These are phyloP conservation scores for Protophormia terraenovae DNA, from an alignment of 2,888 invertebrate genomes.

Conservation along the genomic window DNA sequence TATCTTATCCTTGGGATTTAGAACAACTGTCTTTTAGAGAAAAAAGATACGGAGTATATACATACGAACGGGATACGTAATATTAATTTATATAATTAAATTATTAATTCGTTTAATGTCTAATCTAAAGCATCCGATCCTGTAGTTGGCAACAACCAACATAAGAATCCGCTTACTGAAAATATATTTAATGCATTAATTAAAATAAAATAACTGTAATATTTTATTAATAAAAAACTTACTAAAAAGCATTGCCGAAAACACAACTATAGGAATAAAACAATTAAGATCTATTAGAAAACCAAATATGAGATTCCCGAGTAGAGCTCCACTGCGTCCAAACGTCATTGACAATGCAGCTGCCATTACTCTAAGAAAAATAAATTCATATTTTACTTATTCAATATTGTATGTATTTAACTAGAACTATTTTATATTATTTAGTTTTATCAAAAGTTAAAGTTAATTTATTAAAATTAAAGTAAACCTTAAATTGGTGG, in stretches of 20 bases:
- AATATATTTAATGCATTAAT: too few species aligned
- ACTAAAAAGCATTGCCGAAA: slow-evolving; percentile 89
- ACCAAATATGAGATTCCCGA: slow-evolving; percentile 89
- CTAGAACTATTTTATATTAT: too few species aligned
- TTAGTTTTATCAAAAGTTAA: too few species aligned
- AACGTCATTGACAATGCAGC: slow-evolving; percentile 90
- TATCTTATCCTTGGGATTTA: background rate
- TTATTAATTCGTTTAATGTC: background rate
- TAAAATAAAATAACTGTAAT: too few species aligned
- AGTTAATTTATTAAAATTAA: too few species aligned
- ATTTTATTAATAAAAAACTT: slow-evolving; percentile 78
- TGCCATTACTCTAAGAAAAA: slow-evolving; percentile 88
- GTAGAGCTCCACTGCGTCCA: slow-evolving; percentile 88
- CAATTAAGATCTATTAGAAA: slow-evolving; percentile 91
- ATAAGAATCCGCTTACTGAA: slow-evolving; percentile 88
- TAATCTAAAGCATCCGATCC: slow-evolving; percentile 86
- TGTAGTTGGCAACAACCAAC: slow-evolving; percentile 89
- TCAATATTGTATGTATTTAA: too few species aligned
- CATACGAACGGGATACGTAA: background rate
- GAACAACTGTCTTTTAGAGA: background rate
- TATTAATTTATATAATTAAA: background rate
- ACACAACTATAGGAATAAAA: slow-evolving; percentile 87
- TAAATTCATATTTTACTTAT: too few species aligned
- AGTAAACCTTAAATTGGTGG: slow-evolving; percentile 90
- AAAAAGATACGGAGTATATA: slow-evolving; percentile 5